Base-by-base conservation (phyloP, 2,113 vertebrate genomes). In the Monopterus albus region DNA sequence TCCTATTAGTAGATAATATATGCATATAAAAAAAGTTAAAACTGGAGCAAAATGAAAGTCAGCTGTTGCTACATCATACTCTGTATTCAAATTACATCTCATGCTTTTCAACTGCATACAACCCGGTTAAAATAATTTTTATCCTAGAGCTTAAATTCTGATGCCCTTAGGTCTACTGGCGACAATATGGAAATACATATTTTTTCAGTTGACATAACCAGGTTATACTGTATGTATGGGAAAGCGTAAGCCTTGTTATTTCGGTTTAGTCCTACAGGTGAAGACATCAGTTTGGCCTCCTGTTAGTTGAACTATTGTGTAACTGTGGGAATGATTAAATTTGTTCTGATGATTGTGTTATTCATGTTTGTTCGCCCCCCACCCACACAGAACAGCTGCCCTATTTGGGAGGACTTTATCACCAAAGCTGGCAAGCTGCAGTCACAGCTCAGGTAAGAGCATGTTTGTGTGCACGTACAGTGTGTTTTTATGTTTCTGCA, bases 341-440 rank as follows among this genome's bases (percentile, higher is more conserved):
- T 13, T 81, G 67, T 64, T 40, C 39, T 47, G 60, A 84, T 64
- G 31, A 59, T 62, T 72, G 39, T 56, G 56, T 62, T 23, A 70
- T 21, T 56, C 25, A 10, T 58, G 33, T 71, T 79, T 82, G 33
- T 1, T 76, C 35, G 65, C 21, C 66, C 53, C 15, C 39, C 1
- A n/a, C 6, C 25, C 72, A 64, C 40, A 89, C 91, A 95, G 94
- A 90, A 89, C 85, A 94, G 94, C 84, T 94, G 93, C 62, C 94
- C 94, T 4, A 86, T 94, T 74, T 95, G 94, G 94, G 94, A 95
- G 61, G 94, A 95, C 77, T 95, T 95, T 75, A 92, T 94, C 88
- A 92, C 79, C 85, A 95, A 95, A 85, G 94, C 93, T 0, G 90
- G 91, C 35, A 95, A 95, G 86, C 89, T 95, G 46, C 94, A 95